These are phyloP conservation scores for Aporophyla nigra DNA, from an alignment of 2,888 invertebrate genomes.

Conservation along the genomic window DNA sequence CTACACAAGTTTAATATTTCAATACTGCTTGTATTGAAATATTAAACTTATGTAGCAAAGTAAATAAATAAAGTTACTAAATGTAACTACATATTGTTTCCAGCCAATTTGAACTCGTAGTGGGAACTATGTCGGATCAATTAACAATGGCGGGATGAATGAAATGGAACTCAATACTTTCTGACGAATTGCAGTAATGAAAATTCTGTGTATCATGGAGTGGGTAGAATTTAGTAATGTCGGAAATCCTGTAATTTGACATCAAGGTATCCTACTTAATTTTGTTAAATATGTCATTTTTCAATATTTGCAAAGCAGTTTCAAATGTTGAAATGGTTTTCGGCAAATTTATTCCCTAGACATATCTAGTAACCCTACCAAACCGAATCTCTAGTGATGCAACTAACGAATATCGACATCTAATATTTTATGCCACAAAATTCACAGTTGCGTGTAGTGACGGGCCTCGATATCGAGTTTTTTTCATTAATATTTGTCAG, in stretches of 20 bases:
- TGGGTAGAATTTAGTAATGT: background rate
- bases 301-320: background rate
- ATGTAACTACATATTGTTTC: slow-evolving; percentile 6
- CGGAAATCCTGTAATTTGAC: background rate
- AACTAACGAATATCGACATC: slow-evolving; percentile 81
- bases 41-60: no score
- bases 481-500: slow-evolving; percentile 78
- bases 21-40: no score
- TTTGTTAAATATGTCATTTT: background rate
- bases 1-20: background rate
- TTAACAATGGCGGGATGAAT: slow-evolving; percentile 8
- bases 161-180: background rate
- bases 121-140: slow-evolving; percentile 30
- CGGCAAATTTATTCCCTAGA: background rate
- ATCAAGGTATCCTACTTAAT: background rate
- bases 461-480: slow-evolving; percentile 62
- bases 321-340: background rate
- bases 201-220: background rate
- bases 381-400: slow-evolving; percentile 77
- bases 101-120: slow-evolving; percentile 24
- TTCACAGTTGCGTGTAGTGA: slow-evolving; percentile 67
- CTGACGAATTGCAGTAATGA: background rate
- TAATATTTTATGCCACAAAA: slow-evolving; percentile 81
- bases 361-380: slow-evolving; percentile 39
- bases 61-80: background rate